Evolutionary conservation across 1,140 invertebrate species (phyloP).

Genomic region (Cyclargus thomasi): DNA sequence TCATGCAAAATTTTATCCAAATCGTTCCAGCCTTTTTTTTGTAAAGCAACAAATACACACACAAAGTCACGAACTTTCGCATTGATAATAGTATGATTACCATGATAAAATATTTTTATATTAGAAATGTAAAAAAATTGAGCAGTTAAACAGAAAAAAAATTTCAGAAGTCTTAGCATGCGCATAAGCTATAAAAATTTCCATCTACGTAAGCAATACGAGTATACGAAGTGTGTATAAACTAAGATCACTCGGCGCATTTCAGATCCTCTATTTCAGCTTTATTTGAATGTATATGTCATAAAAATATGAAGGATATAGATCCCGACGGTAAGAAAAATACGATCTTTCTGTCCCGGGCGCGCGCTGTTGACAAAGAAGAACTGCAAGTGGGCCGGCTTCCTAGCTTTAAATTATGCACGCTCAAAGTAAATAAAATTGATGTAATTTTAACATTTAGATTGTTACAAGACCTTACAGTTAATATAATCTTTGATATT

Average conservation of each 20-base stretch:
- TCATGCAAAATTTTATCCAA: too few relatives aligned
- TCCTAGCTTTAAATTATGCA: slow-evolving; percentile 17
- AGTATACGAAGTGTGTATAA: not conserved
- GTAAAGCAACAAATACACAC: too few relatives aligned
- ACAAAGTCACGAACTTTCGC: too few relatives aligned
- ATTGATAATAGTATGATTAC: too few relatives aligned
- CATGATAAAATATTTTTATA: too few relatives aligned
- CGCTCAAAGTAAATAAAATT: slow-evolving; percentile 8
- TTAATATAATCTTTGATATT: not conserved
- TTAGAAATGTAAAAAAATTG: too few relatives aligned
- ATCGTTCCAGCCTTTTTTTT: too few relatives aligned
- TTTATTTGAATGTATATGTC: not conserved
- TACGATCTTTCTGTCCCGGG: slow-evolving; percentile 28
- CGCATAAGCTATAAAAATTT: too few relatives aligned
- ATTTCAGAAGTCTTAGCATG: too few relatives aligned
- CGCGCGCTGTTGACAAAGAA: slow-evolving; percentile 34
- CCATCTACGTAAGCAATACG: not conserved
- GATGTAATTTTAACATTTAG: not conserved
- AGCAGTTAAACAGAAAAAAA: too few relatives aligned
- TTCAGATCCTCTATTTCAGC: not conserved
- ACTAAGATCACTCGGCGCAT: not conserved
- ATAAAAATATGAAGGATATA: slow-evolving; percentile 13
- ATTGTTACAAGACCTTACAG: not conserved
- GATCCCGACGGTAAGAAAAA: slow-evolving; percentile 26
- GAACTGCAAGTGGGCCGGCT: slow-evolving; percentile 31